Evolutionary conservation across 2,797 vertebrate genomes (phyloP).

Genomic region (Onychomys leucogaster): DNA sequence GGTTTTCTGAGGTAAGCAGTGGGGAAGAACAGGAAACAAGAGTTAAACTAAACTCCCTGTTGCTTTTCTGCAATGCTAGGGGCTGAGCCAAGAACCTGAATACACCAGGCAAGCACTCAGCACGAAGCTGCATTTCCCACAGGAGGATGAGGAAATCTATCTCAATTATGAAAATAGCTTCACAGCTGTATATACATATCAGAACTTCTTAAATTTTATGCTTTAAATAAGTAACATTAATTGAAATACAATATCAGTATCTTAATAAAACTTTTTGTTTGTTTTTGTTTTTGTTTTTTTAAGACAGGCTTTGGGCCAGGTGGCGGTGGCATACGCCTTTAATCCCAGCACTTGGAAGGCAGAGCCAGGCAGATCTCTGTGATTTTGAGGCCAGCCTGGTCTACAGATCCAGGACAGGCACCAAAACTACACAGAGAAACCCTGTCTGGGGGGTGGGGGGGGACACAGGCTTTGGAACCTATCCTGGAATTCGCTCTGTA

Average conservation of each 20-base stretch:
- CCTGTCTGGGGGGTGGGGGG: too few species aligned
- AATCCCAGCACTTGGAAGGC: too few species aligned
- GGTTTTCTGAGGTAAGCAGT: neutral
- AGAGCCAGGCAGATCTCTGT: too few species aligned
- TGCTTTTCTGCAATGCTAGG: neutral
- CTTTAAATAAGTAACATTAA: neutral
- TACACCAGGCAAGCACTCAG: neutral
- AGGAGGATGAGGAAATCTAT: neutral
- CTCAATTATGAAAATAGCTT: neutral
- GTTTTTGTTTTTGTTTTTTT: too few species aligned
- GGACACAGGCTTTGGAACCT: too few species aligned
- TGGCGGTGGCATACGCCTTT: too few species aligned
- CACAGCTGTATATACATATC: neutral
- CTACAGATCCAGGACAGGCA: too few species aligned
- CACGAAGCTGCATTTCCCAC: neutral
- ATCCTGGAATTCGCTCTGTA: too few species aligned
- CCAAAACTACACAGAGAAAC: too few species aligned
- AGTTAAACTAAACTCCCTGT: too few species aligned
- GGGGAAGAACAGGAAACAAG: neutral
- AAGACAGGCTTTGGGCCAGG: too few species aligned
- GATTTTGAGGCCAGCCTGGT: too few species aligned
- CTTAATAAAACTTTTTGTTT: constrained; percentile 14
- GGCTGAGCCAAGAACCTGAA: neutral
- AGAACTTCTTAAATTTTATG: constrained; percentile 17
- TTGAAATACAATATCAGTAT: neutral